Base-by-base conservation (phyloP, 2,888 invertebrate genomes). In the Myathropa florea region DNA sequence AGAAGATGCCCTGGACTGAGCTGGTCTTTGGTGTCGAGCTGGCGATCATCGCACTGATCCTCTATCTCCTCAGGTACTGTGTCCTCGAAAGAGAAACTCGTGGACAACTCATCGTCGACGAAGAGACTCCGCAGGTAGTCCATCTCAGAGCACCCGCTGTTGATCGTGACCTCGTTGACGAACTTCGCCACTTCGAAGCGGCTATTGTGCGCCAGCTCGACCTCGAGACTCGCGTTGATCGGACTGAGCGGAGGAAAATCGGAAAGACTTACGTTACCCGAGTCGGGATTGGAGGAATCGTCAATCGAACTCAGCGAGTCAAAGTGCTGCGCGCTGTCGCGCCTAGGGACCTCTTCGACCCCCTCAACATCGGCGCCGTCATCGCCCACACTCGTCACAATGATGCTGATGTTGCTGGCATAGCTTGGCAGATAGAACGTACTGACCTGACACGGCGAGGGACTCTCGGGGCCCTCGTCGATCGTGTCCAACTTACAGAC, bases 191-290 rank as follows among this genome's bases (percentile, higher is more conserved):
- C 83, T 89, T 92, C 91, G 88, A 89, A 92, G 26, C 91, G 91
- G 78, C 90, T 91, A 83, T 92, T 92, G 33, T 90, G 91, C 0
- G 88, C 79, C 14, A 90, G 88, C 68, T 91, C 92, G 46, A 92
- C 76, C 65, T 91, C 91, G 61, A 92, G 82, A 14, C 90, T 91
- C 28, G 90, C 90, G 88, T 91, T 89, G 6, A 89, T 88, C 12
- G 89, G 88, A 68, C 87, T 88, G 4, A 86, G 89, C 21, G 92
- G 87, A 0, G 92, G 91, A 83, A 90, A 92, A 68, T 92, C 92
- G 0, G 92, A 90, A 46, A 92, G 88, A 70, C 92, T 92, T 18
- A 91, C 92, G 90, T 92, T 92, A 6, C 92, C 92, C 82, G 92
- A 92, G 82, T 92, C 92, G 1, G 92, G 92, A 89, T 92, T 92